Conservation (phyloP, 2,888 invertebrate genomes). For the Euphydryas editha region DNA sequence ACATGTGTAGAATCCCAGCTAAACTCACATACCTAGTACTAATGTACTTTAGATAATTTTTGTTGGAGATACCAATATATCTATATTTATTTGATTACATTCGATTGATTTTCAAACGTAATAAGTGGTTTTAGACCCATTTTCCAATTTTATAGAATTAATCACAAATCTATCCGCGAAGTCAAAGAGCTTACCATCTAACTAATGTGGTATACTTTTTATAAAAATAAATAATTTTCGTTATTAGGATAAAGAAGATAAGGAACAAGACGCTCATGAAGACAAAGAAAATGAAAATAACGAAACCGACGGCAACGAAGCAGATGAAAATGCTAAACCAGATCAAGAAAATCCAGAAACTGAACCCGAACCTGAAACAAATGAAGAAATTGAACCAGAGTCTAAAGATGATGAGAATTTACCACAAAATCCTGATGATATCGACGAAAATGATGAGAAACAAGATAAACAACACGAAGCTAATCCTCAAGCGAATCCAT, state of each 20-base stretch:
- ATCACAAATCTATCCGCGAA: too few species aligned
- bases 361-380: constrained; percentile 51
- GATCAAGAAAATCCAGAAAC: constrained; percentile 57
- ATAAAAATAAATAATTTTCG: not conserved
- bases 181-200: too few species aligned
- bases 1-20: too few species aligned
- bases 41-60: too few species aligned
- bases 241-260: constrained; percentile 31
- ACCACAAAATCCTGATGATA: constrained; percentile 71
- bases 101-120: too few species aligned
- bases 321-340: constrained; percentile 44
- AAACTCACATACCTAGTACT: too few species aligned
- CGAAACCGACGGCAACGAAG: constrained; percentile 79
- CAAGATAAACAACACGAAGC: constrained; percentile 75
- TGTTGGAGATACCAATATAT: too few species aligned
- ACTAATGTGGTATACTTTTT: too few species aligned
- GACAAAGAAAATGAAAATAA: constrained; percentile 53
- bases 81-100: too few species aligned
- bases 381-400: constrained; percentile 30
- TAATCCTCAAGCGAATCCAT: constrained; percentile 79
- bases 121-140: too few species aligned
- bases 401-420: constrained; percentile 61
- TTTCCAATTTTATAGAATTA: too few species aligned
- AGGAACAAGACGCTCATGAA: constrained; percentile 42
- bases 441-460: constrained; percentile 69